phyloP scores from a whole-genome alignment of 2,113 vertebrate genomes.

The Pomatostomus ruficeps region DNA sequence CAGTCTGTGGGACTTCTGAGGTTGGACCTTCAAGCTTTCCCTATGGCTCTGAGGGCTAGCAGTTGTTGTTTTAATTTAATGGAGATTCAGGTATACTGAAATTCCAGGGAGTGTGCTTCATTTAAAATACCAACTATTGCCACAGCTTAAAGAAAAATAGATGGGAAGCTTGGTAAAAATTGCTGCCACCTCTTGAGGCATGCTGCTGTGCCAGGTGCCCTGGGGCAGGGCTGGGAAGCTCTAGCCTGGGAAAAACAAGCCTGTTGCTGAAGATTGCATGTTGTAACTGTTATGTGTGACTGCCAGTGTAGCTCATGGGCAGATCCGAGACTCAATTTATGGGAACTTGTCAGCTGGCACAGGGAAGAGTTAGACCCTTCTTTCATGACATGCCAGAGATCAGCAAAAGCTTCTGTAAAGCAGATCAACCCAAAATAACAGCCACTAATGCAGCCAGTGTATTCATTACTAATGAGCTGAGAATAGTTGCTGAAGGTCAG shows the following conservation, averaged over 20 bases:
- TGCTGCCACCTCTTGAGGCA: not conserved
- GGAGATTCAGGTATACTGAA: not conserved
- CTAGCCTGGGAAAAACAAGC: slow-evolving; percentile 21
- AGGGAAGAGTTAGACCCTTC: not conserved
- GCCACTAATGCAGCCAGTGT: slow-evolving; percentile 11
- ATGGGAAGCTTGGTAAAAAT: not conserved
- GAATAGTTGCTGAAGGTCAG: not conserved
- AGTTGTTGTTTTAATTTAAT: not conserved
- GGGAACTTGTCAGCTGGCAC: not conserved
- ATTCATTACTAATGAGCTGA: slow-evolving; percentile 16
- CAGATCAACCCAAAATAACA: slow-evolving; percentile 53
- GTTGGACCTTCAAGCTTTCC: not conserved
- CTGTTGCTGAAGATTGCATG: not conserved
- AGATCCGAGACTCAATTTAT: not conserved
- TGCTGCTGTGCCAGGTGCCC: not conserved
- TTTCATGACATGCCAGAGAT: slow-evolving; percentile 34
- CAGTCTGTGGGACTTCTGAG: not conserved
- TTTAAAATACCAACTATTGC: not conserved
- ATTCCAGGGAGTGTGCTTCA: not conserved
- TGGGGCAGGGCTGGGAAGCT: not conserved
- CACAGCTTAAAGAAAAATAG: not conserved
- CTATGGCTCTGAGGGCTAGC: not conserved
- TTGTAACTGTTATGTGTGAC: not conserved
- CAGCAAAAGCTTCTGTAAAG: slow-evolving; percentile 46
- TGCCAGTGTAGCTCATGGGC: not conserved